Evolutionary conservation across 2,888 invertebrate genomes (phyloP).

Genomic region (Amphipyra tragopoginis): DNA sequence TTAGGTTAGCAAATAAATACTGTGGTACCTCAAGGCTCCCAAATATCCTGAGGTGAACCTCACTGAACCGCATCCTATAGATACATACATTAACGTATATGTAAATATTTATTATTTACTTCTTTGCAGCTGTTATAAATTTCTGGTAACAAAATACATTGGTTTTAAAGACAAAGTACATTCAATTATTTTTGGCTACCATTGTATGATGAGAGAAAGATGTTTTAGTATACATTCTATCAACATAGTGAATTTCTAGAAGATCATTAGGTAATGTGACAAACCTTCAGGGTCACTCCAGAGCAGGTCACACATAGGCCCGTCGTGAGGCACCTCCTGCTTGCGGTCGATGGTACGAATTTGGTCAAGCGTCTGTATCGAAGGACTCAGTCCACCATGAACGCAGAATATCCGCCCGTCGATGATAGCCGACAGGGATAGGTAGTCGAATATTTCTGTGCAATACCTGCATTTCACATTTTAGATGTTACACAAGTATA

Average conservation of each 20-base stretch:
- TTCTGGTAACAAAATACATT: constrained; percentile 12
- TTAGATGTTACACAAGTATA: not conserved
- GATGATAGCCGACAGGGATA: constrained; percentile 98
- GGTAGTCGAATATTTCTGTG: constrained; percentile 99
- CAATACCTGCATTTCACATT: constrained; percentile 92
- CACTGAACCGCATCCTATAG: not conserved
- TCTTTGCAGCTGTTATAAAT: constrained; percentile 9
- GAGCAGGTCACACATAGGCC: constrained; percentile 99
- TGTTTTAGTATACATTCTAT: too few relatives aligned
- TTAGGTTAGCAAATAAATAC: constrained; percentile 1
- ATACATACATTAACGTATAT: constrained; percentile 3
- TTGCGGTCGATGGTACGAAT: constrained; percentile 99
- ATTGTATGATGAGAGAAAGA: too few relatives aligned
- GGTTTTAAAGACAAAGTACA: not conserved
- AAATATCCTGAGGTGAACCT: not conserved
- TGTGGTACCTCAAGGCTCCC: constrained; percentile 4
- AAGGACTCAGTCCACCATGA: constrained; percentile 99
- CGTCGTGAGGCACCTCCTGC: constrained; percentile 99
- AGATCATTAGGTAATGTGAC: not conserved
- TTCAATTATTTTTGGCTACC: too few relatives aligned
- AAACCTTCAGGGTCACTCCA: constrained; percentile 99
- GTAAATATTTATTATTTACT: constrained; percentile 3
- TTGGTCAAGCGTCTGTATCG: constrained; percentile 99
- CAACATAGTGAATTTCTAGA: too few relatives aligned
- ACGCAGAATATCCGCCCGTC: constrained; percentile 99